Evolutionary conservation across 2,113 vertebrate genomes (phyloP).

Genomic region (Neodontobutis hainanensis): DNA sequence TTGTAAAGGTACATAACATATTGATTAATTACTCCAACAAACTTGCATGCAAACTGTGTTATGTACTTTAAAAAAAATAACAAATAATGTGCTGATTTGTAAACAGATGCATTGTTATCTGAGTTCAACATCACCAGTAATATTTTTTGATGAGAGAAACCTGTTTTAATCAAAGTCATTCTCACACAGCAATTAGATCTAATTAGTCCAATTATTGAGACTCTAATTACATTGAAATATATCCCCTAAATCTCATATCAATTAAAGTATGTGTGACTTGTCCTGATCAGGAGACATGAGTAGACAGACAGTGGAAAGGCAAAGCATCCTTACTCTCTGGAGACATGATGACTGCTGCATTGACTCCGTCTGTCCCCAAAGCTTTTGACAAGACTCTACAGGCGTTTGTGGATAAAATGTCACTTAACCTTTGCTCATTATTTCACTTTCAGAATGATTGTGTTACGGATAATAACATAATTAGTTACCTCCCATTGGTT

Average conservation of each 20-base stretch:
- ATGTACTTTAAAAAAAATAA: neutral
- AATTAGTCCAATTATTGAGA: constrained; percentile 86
- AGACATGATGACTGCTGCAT: constrained; percentile 53
- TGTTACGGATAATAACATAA: constrained; percentile 43
- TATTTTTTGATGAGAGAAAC: constrained; percentile 69
- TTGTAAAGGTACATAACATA: neutral
- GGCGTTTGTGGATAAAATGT: constrained; percentile 53
- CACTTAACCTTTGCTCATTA: constrained; percentile 50
- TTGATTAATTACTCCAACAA: constrained; percentile 14
- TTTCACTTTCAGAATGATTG: constrained; percentile 39
- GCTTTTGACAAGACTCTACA: constrained; percentile 30
- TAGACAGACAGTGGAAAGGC: constrained; percentile 47
- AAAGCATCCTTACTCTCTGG: constrained; percentile 65
- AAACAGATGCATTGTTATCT: constrained; percentile 32
- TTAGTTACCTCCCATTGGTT: constrained; percentile 46
- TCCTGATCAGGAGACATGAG: constrained; percentile 72
- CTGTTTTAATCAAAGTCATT: constrained; percentile 86
- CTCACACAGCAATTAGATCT: constrained; percentile 83
- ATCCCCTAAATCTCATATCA: constrained; percentile 86
- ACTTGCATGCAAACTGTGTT: neutral
- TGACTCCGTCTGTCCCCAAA: constrained; percentile 51
- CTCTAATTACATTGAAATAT: constrained; percentile 85
- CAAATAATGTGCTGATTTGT: constrained; percentile 11
- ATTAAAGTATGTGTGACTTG: constrained; percentile 81
- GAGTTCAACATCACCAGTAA: constrained; percentile 64